Evolutionary conservation across 2,797 vertebrate genomes (phyloP).

Genomic region (Tiaroga cobitis): DNA sequence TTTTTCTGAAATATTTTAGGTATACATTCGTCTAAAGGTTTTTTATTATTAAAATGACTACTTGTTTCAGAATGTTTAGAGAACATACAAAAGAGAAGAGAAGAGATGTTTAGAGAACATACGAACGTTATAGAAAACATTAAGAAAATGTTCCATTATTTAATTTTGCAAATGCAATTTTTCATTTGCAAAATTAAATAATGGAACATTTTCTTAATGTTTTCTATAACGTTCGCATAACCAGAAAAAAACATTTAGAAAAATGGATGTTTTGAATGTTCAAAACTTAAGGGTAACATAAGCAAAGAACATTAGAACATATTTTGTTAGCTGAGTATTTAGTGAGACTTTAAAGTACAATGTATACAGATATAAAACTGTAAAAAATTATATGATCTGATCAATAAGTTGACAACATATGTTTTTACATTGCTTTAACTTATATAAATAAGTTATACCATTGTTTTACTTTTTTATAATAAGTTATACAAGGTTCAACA

Average conservation of each 20-base stretch:
- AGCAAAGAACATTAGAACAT: background rate
- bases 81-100: background rate
- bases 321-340: background rate
- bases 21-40: background rate
- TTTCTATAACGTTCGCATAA: background rate
- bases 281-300: background rate
- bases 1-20: background rate
- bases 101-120: too few species aligned
- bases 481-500: too few species aligned
- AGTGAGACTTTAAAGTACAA: background rate
- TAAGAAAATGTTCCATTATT: background rate
- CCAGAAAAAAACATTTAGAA: background rate
- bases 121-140: background rate
- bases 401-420: too few species aligned
- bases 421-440: too few species aligned
- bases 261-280: background rate
- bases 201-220: background rate
- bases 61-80: background rate
- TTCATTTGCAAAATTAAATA: background rate
- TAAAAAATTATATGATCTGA: too few species aligned
- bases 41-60: background rate
- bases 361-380: background rate
- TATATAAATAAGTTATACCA: too few species aligned
- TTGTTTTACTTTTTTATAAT: too few species aligned
- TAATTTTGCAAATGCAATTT: background rate